Conservation (phyloP, 2,797 vertebrate species). For the Chelon labrosus region DNA sequence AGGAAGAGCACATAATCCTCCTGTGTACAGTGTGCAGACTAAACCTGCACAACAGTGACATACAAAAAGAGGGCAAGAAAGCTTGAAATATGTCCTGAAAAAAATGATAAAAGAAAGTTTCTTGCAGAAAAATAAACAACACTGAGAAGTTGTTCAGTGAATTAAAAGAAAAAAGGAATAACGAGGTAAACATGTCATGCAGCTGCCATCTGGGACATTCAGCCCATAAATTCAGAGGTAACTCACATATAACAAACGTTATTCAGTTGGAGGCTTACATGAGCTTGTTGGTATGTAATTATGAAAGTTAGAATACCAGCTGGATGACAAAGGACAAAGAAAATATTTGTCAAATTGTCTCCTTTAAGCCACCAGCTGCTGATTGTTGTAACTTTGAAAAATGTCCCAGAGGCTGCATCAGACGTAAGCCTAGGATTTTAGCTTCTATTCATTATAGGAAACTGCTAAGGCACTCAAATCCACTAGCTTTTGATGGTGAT, state of each 20-base stretch:
- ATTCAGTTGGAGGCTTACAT: conserved; percentile 27
- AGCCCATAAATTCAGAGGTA: conserved; percentile 20
- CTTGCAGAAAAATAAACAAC: conserved; percentile 13
- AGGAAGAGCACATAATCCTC: conserved; percentile 73
- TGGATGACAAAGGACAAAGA: conserved; percentile 25
- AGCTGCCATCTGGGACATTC: conserved; percentile 43
- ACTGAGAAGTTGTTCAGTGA: conserved; percentile 18
- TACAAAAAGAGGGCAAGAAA: conserved; percentile 54
- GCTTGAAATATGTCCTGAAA: conserved; percentile 37
- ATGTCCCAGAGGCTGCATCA: conserved; percentile 35
- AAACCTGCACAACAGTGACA: conserved; percentile 65
- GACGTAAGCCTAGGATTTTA: conserved; percentile 35
- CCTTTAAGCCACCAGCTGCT: conserved; percentile 44
- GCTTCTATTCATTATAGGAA: conserved; percentile 33
- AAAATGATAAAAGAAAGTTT: conserved; percentile 39
- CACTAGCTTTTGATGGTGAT: conserved; percentile 29
- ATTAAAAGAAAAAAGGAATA: conserved; percentile 33
- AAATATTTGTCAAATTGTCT: conserved; percentile 38
- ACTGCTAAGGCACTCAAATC: conserved; percentile 26
- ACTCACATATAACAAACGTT: conserved; percentile 35
- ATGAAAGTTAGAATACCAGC: conserved; percentile 26
- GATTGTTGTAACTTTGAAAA: conserved; percentile 44
- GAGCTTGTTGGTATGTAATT: conserved; percentile 34
- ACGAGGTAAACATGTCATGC: conserved; percentile 33
- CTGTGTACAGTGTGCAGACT: conserved; percentile 66